A percentile compares a stretch with the other conserved stretches of the same genome.
phyloP scores from a whole-genome alignment of 2,797 vertebrate genomes.

The Periparus ater region DNA sequence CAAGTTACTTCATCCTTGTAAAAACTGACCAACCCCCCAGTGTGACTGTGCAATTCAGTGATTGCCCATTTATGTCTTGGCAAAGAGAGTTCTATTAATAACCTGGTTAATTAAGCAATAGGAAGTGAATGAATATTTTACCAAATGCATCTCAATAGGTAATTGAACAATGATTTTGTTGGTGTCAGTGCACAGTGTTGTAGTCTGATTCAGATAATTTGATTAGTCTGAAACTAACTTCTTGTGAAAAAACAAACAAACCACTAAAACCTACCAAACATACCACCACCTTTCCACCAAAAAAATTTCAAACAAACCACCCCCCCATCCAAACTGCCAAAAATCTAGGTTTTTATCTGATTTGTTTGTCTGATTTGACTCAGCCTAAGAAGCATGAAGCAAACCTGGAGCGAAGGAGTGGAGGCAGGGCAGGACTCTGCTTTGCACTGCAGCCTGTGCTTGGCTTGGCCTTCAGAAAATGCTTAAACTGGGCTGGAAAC shows the following conservation, averaged over 20 bases:
- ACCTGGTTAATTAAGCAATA: background rate
- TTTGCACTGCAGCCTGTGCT: background rate
- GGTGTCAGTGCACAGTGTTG: background rate
- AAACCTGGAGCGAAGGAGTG: background rate
- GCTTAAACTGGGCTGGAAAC: background rate
- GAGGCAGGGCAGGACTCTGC: background rate
- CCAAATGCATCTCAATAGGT: background rate
- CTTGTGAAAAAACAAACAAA: background rate
- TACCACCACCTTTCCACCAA: background rate
- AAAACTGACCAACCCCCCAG: background rate
- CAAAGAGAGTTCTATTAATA: background rate
- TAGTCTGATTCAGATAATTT: background rate
- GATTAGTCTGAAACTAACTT: background rate
- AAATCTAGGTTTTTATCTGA: background rate
- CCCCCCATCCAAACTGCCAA: background rate
- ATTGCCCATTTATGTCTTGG: background rate
- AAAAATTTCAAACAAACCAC: background rate
- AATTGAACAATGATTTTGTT: background rate
- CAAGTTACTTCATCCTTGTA: background rate
- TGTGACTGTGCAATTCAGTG: background rate
- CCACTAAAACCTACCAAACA: background rate
- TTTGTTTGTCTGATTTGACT: background rate
- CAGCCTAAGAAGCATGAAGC: background rate
- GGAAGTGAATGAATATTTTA: background rate
- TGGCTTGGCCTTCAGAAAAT: background rate